A percentile compares a stretch with the other conserved stretches of the same genome.
These are phyloP conservation scores for Pachydiplax longipennis DNA, from an alignment of 2,888 invertebrate genomes.

Conservation along the genomic window DNA sequence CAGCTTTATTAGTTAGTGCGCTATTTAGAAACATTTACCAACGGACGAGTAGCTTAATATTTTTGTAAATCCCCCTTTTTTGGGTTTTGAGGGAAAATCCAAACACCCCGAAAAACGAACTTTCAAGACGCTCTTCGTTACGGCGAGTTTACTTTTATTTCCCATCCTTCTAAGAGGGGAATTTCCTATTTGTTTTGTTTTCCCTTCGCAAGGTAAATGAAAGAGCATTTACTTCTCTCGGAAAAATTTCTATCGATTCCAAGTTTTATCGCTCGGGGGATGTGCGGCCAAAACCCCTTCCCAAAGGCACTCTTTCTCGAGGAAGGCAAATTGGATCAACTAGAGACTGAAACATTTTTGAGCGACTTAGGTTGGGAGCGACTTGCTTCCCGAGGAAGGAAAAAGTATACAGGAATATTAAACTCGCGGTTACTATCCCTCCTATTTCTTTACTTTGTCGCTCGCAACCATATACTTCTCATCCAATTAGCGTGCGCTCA, in stretches of 20 bases:
- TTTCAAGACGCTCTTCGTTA: too few species aligned
- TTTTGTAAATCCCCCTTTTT: too few species aligned
- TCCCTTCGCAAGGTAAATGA: not conserved
- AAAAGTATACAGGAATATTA: not conserved
- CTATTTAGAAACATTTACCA: too few species aligned
- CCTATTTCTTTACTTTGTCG: not conserved
- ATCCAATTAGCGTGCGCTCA: not conserved
- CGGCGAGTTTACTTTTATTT: not conserved
- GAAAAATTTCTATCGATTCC: constrained; percentile 11
- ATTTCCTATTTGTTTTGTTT: not conserved
- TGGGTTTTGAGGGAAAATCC: too few species aligned
- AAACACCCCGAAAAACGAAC: too few species aligned
- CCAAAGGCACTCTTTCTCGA: not conserved
- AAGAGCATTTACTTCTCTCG: not conserved
- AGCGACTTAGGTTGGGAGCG: not conserved
- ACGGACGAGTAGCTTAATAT: too few species aligned
- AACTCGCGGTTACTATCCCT: not conserved
- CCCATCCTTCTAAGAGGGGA: not conserved
- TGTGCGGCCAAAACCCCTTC: not conserved
- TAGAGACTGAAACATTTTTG: not conserved
- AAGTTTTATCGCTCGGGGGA: not conserved
- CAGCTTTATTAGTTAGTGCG: too few species aligned
- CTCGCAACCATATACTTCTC: not conserved
- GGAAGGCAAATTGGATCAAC: constrained; percentile 33
- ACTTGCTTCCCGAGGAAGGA: not conserved